phyloP scores from a whole-genome alignment of 2,888 invertebrate genomes.

The Cosmia trapezina region DNA sequence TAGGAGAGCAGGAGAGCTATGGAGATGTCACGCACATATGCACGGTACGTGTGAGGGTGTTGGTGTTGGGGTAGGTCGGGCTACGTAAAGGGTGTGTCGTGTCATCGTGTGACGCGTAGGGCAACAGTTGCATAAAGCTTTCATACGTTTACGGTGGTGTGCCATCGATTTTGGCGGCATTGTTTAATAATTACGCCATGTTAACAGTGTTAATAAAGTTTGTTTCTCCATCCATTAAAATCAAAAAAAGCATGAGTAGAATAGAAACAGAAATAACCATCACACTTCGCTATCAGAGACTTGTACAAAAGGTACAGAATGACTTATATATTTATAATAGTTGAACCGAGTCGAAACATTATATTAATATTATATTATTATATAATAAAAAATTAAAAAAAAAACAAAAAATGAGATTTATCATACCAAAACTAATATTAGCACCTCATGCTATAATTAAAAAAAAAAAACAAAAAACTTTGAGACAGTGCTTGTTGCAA shows the following conservation, averaged over 20 bases:
- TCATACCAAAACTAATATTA: not conserved
- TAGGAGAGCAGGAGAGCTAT: conserved; percentile 76
- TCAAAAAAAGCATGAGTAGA: not conserved
- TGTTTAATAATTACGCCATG: not conserved
- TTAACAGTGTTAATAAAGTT: not conserved
- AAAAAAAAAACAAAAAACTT: too few species aligned
- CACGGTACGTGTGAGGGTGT: conserved; percentile 67
- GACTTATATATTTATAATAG: not conserved
- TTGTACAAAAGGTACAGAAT: not conserved
- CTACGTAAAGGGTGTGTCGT: conserved; percentile 42
- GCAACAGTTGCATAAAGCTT: conserved; percentile 8
- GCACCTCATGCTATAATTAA: too few species aligned
- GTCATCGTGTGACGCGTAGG: conserved; percentile 39
- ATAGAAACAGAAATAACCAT: not conserved
- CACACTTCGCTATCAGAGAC: too few species aligned
- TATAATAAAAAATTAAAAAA: too few species aligned
- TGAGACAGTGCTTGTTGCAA: not conserved
- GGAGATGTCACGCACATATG: conserved; percentile 76
- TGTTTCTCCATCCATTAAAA: not conserved
- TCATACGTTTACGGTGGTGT: not conserved
- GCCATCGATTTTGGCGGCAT: not conserved
- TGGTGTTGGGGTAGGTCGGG: conserved; percentile 67
- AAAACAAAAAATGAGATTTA: not conserved
- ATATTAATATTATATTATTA: too few species aligned
- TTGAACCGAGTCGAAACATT: not conserved